These are phyloP conservation scores for Coluber constrictor DNA, from an alignment of 2,797 vertebrate genomes.

Conservation along the genomic window DNA sequence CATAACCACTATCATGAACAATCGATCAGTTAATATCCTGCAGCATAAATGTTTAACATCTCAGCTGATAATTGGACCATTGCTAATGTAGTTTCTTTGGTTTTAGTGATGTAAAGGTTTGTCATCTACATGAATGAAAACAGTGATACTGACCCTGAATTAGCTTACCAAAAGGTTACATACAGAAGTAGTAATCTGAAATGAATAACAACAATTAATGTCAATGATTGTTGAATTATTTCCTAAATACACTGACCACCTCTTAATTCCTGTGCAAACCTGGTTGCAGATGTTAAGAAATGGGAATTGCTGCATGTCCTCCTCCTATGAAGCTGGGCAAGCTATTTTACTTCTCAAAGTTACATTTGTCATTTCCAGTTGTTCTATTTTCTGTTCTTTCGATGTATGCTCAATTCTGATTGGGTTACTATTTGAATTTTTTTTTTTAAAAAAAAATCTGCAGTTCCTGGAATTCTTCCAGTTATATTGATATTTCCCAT, in stretches of 20 bases:
- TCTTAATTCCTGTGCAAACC: not conserved
- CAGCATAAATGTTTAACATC: not conserved
- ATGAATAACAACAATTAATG: not conserved
- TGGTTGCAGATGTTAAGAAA: not conserved
- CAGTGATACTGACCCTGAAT: not conserved
- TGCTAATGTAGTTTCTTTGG: not conserved
- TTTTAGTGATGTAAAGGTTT: not conserved
- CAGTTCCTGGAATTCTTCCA: not conserved
- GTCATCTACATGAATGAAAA: not conserved
- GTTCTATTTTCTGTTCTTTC: not conserved
- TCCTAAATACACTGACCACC: not conserved
- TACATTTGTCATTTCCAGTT: not conserved
- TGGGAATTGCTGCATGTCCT: not conserved
- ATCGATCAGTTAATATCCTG: not conserved
- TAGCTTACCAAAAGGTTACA: not conserved
- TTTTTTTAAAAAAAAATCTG: not conserved
- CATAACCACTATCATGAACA: not conserved
- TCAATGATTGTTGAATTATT: not conserved
- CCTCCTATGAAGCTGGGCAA: not conserved
- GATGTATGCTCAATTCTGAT: not conserved
- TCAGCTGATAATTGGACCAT: not conserved
- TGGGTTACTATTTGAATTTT: not conserved
- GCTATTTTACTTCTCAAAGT: not conserved
- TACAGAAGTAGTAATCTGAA: not conserved
- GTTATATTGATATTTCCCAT: not conserved